Evolutionary conservation across 1,140 invertebrate species (phyloP).

Genomic region (Nylanderia fulva): DNA sequence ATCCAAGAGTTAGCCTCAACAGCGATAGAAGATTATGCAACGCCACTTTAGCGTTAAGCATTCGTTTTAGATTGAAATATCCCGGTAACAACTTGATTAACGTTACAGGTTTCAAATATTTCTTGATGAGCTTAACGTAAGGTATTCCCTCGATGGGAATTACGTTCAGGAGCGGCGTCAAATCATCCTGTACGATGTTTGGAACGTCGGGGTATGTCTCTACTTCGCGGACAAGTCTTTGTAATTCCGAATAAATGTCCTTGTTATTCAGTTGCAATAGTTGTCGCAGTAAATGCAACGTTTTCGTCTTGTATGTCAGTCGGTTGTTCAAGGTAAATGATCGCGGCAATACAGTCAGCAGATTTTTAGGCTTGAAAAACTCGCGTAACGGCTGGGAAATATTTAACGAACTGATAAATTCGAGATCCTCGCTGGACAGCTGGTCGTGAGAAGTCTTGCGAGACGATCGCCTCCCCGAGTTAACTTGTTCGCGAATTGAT

Average conservation of each 20-base stretch:
- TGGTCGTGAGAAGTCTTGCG: not conserved
- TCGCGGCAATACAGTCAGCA: slow-evolving; percentile 18
- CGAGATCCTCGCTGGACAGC: slow-evolving; percentile 7
- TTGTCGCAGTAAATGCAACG: slow-evolving; percentile 26
- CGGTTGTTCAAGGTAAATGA: slow-evolving; percentile 21
- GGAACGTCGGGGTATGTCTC: slow-evolving; percentile 41
- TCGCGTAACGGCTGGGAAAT: not conserved
- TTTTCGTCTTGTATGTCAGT: slow-evolving; percentile 50
- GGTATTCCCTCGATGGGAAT: slow-evolving; percentile 13
- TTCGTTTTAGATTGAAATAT: slow-evolving; percentile 28
- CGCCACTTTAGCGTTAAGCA: not conserved
- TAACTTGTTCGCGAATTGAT: not conserved
- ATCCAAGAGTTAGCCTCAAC: slow-evolving; percentile 32
- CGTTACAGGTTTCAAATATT: slow-evolving; percentile 18
- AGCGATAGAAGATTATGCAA: slow-evolving; percentile 24
- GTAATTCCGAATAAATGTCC: slow-evolving; percentile 29
- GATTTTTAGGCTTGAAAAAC: slow-evolving; percentile 21
- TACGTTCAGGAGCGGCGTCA: slow-evolving; percentile 20
- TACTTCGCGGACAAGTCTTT: slow-evolving; percentile 20
- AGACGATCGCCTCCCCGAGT: not conserved
- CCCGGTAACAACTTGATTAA: slow-evolving; percentile 43
- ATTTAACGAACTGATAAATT: slow-evolving; percentile 31
- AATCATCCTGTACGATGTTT: slow-evolving; percentile 18
- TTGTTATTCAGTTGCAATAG: not conserved
- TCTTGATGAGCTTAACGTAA: slow-evolving; percentile 22